phyloP scores from a whole-genome alignment of 2,113 vertebrate genomes.

The Lutjanus erythropterus region DNA sequence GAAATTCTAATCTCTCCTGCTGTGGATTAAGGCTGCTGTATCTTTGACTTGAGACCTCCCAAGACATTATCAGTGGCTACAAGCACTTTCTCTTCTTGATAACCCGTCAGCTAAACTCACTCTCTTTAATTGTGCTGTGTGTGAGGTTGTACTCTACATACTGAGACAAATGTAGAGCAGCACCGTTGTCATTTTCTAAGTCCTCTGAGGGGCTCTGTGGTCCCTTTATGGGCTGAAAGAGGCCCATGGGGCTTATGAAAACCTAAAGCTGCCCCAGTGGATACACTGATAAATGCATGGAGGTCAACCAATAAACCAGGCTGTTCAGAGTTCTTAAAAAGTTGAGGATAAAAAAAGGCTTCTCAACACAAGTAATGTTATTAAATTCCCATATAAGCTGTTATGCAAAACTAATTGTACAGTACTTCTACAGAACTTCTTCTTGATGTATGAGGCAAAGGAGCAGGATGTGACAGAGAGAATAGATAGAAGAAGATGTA shows the following conservation, averaged over 20 bases:
- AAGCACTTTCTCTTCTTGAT: conserved; percentile 3
- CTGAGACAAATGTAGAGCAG: conserved; percentile 39
- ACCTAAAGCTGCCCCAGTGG: not conserved
- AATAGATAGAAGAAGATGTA: conserved; percentile 9
- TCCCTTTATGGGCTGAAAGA: conserved; percentile 11
- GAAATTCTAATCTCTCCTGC: conserved; percentile 10
- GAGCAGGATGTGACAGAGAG: not conserved
- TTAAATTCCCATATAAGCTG: not conserved
- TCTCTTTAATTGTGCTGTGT: conserved; percentile 35
- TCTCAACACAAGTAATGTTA: not conserved
- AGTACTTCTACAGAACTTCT: not conserved
- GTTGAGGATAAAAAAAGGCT: not conserved
- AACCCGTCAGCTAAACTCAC: conserved; percentile 13
- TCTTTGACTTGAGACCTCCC: conserved; percentile 12
- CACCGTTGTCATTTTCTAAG: not conserved
- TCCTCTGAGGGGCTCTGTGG: not conserved
- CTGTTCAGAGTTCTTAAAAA: not conserved
- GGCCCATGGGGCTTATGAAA: not conserved
- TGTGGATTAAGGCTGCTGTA: conserved; percentile 15
- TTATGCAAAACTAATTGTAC: not conserved
- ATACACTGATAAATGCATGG: not conserved
- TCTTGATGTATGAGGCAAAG: not conserved
- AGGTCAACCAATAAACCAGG: not conserved
- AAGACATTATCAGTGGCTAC: conserved; percentile 22
- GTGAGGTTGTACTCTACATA: conserved; percentile 23